phyloP scores from a whole-genome alignment of 2,888 invertebrate species.

The Calameuta idolon region DNA sequence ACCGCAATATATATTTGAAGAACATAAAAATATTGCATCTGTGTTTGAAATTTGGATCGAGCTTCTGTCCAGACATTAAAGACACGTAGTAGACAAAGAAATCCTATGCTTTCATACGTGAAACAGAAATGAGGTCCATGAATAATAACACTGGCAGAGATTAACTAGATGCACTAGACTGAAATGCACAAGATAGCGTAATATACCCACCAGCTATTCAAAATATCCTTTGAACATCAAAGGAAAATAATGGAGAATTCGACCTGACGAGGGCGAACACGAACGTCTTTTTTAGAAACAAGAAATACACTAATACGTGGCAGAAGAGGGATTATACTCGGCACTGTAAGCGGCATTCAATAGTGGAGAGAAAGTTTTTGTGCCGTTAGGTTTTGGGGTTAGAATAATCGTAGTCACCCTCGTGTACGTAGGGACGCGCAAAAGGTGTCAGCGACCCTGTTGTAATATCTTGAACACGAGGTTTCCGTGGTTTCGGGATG shows the following conservation, averaged over 20 bases:
- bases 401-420: background rate
- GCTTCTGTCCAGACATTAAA: background rate
- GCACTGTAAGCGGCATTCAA: background rate
- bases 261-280: background rate
- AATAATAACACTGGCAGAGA: background rate
- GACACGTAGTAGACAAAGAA: background rate
- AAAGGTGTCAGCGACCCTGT: background rate
- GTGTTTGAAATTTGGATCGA: background rate
- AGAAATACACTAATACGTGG: background rate
- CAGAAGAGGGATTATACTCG: background rate
- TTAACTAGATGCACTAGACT: background rate
- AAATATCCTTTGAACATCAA: background rate
- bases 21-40: background rate
- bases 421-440: background rate
- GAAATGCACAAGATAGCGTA: background rate
- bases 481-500: slow-evolving; percentile 17
- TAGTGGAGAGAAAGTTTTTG: background rate
- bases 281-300: background rate
- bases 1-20: background rate
- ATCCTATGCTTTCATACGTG: background rate
- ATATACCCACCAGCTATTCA: background rate
- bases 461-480: background rate
- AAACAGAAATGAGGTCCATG: background rate
- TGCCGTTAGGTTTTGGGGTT: slow-evolving; percentile 8
- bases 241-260: background rate